Base-by-base conservation (phyloP, 2,888 invertebrate species). In the Aproaerema taeniolella region DNA sequence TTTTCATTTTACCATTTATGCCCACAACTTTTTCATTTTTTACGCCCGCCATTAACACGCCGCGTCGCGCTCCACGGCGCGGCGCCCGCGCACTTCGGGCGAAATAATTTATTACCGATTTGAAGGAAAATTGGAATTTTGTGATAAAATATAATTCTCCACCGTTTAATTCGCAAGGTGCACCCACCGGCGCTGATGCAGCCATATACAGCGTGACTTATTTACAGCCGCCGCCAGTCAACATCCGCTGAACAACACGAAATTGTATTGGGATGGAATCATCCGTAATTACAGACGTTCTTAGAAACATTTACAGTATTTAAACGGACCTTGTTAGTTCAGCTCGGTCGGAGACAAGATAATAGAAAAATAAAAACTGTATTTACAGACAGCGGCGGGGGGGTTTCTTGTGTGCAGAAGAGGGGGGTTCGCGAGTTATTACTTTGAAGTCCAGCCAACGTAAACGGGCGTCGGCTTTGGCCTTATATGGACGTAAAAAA, bases 111-210 rank as follows among this genome's bases (percentile, higher is more conserved):
- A 79, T 74, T 54, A 70, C 57, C 63, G 73, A 74, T 75, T 76
- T 78, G 71, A 72, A 70, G 70, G 66, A 72, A 77, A 77, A 75
- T 75, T 70, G 65, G 65, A 67, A 71, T 73, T 75, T 71, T 68
- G 65, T 65, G 62, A 61, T 70, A 65, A 68, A 67, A 67, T 66
- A 66, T 65, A 63, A 63, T 64, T 50, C 55, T 53, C 40, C 39
- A 41, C 38, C 47, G 50, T 51, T 50, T 45, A 49, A 49, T 50
- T 42, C 45, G 42, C 42, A 42, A 42, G 32, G 41, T 58, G 55
- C 55, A 50, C 45, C 50, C 55, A 47, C 50, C 55, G 47, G 50
- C n/a, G n/a, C 47, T 39, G 41, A 53, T 47, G 53, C 51, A 48
- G 26, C 59, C 58, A 53, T 59, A 55, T 57, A 61, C 51, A 57